Evolutionary conservation across 2,797 vertebrate genomes (phyloP).

Genomic region (Enteromius argenteus): DNA sequence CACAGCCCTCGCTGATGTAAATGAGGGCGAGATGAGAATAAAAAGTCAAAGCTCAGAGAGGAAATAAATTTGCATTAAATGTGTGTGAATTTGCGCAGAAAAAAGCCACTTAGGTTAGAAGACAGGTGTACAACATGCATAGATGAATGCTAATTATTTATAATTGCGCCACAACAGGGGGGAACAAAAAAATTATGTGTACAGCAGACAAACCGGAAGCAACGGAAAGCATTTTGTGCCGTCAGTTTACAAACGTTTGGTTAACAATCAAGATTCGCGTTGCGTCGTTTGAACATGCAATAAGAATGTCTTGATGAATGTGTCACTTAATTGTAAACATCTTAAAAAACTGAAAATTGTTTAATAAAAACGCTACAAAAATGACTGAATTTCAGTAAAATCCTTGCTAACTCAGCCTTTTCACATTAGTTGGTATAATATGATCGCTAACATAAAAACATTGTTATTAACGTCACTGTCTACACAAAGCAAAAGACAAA

Average conservation of each 20-base stretch:
- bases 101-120: slow-evolving; percentile 16
- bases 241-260: not conserved
- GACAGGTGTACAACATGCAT: slow-evolving; percentile 47
- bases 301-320: not conserved
- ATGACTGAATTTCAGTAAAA: too few species aligned
- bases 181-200: not conserved
- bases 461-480: too few species aligned
- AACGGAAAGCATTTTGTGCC: not conserved
- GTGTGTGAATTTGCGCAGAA: slow-evolving; percentile 10
- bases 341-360: too few species aligned
- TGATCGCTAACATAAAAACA: too few species aligned
- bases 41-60: slow-evolving; percentile 7
- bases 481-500: not conserved
- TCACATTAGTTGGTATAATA: too few species aligned
- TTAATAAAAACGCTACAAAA: too few species aligned
- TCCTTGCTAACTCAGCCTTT: too few species aligned
- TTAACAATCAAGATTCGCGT: not conserved
- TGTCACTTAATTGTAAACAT: not conserved
- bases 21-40: slow-evolving; percentile 16
- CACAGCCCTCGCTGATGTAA: slow-evolving; percentile 9
- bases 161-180: not conserved
- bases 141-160: slow-evolving; percentile 29
- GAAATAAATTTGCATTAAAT: slow-evolving; percentile 54
- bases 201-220: not conserved
- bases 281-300: not conserved